These are phyloP conservation scores for Gobionotothen gibberifrons DNA, from an alignment of 2,797 vertebrate genomes.

Conservation along the genomic window DNA sequence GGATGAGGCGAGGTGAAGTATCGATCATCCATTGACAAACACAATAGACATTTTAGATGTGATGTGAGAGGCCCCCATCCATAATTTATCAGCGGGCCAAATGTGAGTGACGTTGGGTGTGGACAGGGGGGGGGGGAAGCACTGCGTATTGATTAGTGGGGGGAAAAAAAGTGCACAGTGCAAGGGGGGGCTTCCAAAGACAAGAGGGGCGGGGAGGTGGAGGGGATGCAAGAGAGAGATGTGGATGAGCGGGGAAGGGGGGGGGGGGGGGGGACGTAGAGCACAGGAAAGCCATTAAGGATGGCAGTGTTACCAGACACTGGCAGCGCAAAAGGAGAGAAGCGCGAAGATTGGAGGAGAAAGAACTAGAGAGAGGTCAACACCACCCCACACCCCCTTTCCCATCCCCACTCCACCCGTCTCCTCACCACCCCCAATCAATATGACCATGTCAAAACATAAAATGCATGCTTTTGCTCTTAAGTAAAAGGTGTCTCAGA, in stretches of 20 bases:
- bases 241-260: slow-evolving; percentile 42
- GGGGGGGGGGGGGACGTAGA: slow-evolving; percentile 61
- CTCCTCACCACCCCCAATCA: slow-evolving; percentile 86
- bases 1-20: slow-evolving; percentile 89
- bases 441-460: slow-evolving; percentile 97
- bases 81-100: slow-evolving; percentile 94
- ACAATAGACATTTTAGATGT: slow-evolving; percentile 95
- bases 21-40: slow-evolving; percentile 94
- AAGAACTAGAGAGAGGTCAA: slow-evolving; percentile 72
- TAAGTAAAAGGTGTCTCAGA: slow-evolving; percentile 98
- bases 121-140: slow-evolving; percentile 80
- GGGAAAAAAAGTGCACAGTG: slow-evolving; percentile 84
- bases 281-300: slow-evolving; percentile 94
- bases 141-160: slow-evolving; percentile 93
- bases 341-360: slow-evolving; percentile 67
- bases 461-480: slow-evolving; percentile 99
- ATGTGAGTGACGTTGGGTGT: slow-evolving; percentile 92
- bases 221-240: slow-evolving; percentile 43
- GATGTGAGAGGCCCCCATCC: slow-evolving; percentile 88
- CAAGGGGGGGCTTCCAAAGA: slow-evolving; percentile 80
- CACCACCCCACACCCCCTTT: slow-evolving; percentile 50
- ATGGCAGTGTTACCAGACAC: slow-evolving; percentile 90
- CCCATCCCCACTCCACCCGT: slow-evolving; percentile 60
- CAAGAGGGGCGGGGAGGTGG: slow-evolving; percentile 51
- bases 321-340: slow-evolving; percentile 77